These are phyloP conservation scores for Cyrtodaria siliqua DNA, from an alignment of 2,888 invertebrate genomes.

Conservation along the genomic window DNA sequence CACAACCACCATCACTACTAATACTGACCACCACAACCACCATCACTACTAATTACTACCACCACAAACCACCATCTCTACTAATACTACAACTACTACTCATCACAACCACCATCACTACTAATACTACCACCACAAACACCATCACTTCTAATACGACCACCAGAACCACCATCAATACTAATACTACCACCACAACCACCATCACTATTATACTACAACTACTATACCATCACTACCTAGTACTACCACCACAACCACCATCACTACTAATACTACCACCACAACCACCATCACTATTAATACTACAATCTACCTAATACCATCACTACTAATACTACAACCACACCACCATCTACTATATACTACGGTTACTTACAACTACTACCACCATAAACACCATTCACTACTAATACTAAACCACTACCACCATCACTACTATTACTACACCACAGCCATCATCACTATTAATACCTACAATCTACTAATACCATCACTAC, in stretches of 20 bases:
- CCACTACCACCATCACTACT: no score
- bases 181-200: conserved; percentile 1
- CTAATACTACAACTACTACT: conserved; percentile 3
- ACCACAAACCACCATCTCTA: neutral
- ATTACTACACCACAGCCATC: no score
- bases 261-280: neutral
- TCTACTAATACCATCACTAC: no score
- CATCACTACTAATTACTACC: no score
- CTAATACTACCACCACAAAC: conserved; percentile 1
- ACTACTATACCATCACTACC: conserved; percentile 17
- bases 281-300: neutral
- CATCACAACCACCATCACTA: neutral
- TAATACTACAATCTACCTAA: neutral
- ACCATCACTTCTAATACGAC: conserved; percentile 1
- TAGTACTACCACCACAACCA: conserved; percentile 1
- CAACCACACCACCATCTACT: no score
- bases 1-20: no score
- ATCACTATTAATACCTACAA: no score
- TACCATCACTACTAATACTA: conserved; percentile 5
- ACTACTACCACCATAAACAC: no score
- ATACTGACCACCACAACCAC: no score
- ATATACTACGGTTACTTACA: no score
- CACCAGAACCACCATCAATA: neutral
- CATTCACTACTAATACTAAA: no score
- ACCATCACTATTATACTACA: conserved; percentile 7